A percentile compares a stretch with the other conserved stretches of the same genome.
These are phyloP conservation scores for Neopipo cinnamomea DNA, from an alignment of 2,113 vertebrate genomes.

Conservation along the genomic window DNA sequence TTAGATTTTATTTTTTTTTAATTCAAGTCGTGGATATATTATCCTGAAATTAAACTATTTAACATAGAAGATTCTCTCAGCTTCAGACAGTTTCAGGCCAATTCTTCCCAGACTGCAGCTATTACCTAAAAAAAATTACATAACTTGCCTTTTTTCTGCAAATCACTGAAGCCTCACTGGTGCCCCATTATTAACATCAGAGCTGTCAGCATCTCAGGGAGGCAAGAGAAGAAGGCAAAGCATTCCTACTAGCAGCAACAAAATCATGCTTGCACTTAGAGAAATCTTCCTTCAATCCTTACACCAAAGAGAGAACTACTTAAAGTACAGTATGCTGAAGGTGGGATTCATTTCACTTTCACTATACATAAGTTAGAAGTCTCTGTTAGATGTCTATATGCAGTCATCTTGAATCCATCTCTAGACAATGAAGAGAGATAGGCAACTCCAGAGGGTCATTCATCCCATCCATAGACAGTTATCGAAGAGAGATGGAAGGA, in stretches of 20 bases:
- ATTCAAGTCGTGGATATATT: conserved; percentile 32
- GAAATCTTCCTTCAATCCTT: conserved; percentile 52
- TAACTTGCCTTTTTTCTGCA: conserved; percentile 57
- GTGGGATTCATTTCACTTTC: conserved; percentile 18
- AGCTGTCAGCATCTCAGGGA: conserved; percentile 50
- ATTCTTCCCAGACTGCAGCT: conserved; percentile 52
- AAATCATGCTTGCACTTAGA: conserved; percentile 30
- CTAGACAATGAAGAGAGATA: neutral
- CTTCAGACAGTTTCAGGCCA: conserved; percentile 67
- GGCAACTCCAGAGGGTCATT: neutral
- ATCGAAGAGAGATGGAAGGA: neutral
- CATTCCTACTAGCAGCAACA: conserved; percentile 37
- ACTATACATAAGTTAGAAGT: neutral
- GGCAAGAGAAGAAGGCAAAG: conserved; percentile 47
- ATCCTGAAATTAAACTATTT: conserved; percentile 64
- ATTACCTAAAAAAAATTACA: conserved; percentile 57
- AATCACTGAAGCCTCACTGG: conserved; percentile 29
- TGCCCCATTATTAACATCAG: conserved; percentile 65
- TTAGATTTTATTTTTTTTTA: neutral
- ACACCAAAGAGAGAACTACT: conserved; percentile 22
- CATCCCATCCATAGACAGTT: neutral
- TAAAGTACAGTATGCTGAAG: neutral
- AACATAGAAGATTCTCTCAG: conserved; percentile 33
- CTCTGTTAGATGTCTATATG: neutral
- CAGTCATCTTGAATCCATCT: neutral